Evolutionary conservation across 2,797 vertebrate species (phyloP).

Genomic region (Melanotaenia parkinsoni): DNA sequence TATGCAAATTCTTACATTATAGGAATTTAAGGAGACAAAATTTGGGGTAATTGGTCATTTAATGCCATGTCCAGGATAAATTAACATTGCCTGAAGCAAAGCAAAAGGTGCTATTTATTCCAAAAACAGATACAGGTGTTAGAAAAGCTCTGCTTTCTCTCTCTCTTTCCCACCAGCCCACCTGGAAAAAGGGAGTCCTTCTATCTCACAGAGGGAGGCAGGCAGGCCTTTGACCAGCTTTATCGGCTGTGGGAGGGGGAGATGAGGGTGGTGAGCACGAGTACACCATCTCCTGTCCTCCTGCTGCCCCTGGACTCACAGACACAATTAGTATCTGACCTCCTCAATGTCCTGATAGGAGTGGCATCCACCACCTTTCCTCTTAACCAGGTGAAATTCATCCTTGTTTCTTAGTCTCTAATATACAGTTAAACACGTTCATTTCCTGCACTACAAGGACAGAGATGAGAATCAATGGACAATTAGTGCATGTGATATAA

Average conservation of each 20-base stretch:
- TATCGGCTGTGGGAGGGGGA: slow-evolving; percentile 90
- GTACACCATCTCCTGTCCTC: slow-evolving; percentile 81
- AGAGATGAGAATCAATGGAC: slow-evolving; percentile 29
- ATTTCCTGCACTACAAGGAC: slow-evolving; percentile 16
- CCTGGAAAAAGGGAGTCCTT: slow-evolving; percentile 92
- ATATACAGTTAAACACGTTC: slow-evolving; percentile 27
- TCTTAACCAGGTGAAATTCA: slow-evolving; percentile 88
- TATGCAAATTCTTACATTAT: no score
- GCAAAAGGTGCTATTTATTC: no score
- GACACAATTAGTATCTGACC: slow-evolving; percentile 90
- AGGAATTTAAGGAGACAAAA: not conserved
- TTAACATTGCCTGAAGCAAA: not conserved
- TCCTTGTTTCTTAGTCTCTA: slow-evolving; percentile 35
- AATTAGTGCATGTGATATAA: slow-evolving; percentile 36
- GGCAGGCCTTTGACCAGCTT: slow-evolving; percentile 93
- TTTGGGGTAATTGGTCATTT: not conserved
- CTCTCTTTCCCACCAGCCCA: slow-evolving; percentile 77
- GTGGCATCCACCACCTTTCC: slow-evolving; percentile 93
- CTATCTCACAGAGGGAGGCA: slow-evolving; percentile 92
- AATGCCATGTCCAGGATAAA: not conserved
- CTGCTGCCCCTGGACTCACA: slow-evolving; percentile 87
- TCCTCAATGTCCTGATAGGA: slow-evolving; percentile 94
- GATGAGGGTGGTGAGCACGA: slow-evolving; percentile 85
- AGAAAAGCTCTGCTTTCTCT: not conserved
- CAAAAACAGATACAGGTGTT: not conserved